Evolutionary conservation across 92 coral and sea anemone species (phyloP).

Genomic region (Desmophyllum pertusum): DNA sequence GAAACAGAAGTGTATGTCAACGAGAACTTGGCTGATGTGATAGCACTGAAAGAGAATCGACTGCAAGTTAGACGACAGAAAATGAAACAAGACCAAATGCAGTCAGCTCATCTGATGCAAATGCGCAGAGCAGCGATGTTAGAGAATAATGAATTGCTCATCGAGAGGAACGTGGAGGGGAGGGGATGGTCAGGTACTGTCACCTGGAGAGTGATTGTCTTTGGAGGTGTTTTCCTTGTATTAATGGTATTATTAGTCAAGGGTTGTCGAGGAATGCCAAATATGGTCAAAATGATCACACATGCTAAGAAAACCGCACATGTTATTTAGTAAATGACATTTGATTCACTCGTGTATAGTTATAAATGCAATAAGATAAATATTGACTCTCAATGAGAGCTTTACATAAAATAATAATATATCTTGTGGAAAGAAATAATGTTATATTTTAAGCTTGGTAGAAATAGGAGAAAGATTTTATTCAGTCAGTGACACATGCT

Average conservation of each 20-base stretch:
- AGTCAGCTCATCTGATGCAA: slow-evolving; percentile 29
- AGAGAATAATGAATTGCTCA: not conserved
- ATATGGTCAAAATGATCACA: not conserved
- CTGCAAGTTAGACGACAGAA: not conserved
- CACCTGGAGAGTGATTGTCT: not conserved
- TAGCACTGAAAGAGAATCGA: slow-evolving; percentile 13
- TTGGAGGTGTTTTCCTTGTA: slow-evolving; percentile 5
- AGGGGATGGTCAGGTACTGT: not conserved
- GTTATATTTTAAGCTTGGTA: no score
- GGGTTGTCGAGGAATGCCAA: not conserved
- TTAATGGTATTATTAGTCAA: not conserved
- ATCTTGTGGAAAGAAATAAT: no score
- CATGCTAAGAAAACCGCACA: not conserved
- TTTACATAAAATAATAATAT: no score
- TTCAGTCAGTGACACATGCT: no score
- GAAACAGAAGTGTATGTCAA: not conserved
- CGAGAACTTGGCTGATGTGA: slow-evolving; percentile 7
- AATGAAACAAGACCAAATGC: not conserved
- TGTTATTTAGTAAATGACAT: slow-evolving; percentile 9
- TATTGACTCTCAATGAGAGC: not conserved
- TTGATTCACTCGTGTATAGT: not conserved
- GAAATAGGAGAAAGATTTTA: no score
- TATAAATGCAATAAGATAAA: not conserved
- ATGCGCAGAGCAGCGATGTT: slow-evolving; percentile 38
- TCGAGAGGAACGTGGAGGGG: not conserved